phyloP scores from a whole-genome alignment of 92 coral and sea anemone genomes.

The Siderastrea siderea region DNA sequence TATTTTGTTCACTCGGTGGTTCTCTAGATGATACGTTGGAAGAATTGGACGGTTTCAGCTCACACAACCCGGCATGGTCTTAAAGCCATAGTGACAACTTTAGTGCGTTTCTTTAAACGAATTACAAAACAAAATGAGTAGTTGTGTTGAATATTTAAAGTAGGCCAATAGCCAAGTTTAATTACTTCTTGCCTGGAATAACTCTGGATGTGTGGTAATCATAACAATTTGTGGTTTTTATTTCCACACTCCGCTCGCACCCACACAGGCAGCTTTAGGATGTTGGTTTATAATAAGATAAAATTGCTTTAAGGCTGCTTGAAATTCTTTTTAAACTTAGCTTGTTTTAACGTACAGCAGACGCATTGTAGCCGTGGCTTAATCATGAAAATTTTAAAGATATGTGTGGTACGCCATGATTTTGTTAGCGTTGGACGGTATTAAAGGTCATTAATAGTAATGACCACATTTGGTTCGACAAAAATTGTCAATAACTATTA shows the following conservation, averaged over 20 bases:
- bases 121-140: neutral
- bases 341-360: neutral
- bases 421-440: neutral
- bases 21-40: neutral
- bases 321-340: neutral
- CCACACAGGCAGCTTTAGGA: neutral
- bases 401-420: neutral
- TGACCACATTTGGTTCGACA: neutral
- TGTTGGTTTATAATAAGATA: neutral
- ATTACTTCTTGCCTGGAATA: slow-evolving; percentile 14
- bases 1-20: neutral
- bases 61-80: too few species aligned
- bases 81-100: too few species aligned
- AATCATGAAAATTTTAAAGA: neutral
- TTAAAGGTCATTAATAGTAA: neutral
- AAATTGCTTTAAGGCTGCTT: neutral
- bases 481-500: neutral
- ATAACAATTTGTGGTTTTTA: slow-evolving; percentile 16
- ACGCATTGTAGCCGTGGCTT: neutral
- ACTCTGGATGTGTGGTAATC: slow-evolving; percentile 13
- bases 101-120: neutral
- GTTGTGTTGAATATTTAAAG: neutral
- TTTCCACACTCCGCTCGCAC: neutral
- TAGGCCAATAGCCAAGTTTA: neutral
- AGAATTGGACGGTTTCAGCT: neutral